These are phyloP conservation scores for Eulithis prunata DNA, from an alignment of 2,888 invertebrate genomes.

Conservation along the genomic window DNA sequence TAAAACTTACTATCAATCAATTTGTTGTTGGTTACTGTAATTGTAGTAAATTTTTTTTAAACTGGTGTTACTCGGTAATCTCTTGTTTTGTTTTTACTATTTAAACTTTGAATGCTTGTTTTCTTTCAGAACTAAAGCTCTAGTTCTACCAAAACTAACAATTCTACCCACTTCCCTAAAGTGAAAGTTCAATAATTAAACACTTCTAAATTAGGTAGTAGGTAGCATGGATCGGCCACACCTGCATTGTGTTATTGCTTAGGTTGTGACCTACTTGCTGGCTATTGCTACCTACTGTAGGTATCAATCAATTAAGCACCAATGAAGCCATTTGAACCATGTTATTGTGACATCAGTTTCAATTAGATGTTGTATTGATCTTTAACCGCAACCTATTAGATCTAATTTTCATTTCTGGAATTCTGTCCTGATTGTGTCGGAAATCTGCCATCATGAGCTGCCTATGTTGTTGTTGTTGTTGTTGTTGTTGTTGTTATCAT, in stretches of 20 bases:
- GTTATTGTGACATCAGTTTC: slow-evolving; percentile 23
- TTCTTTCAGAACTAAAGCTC: no score
- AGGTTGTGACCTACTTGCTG: slow-evolving; percentile 19
- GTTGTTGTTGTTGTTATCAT: not conserved
- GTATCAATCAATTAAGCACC: slow-evolving; percentile 34
- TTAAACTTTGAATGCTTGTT: no score
- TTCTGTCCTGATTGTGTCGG: not conserved
- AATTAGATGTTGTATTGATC: slow-evolving; percentile 35
- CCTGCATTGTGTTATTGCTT: slow-evolving; percentile 6
- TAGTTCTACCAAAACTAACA: no score
- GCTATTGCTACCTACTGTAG: slow-evolving; percentile 10
- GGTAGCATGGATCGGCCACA: not conserved
- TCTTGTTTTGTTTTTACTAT: no score
- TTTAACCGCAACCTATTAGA: slow-evolving; percentile 34
- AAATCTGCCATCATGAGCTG: not conserved
- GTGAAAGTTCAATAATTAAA: not conserved
- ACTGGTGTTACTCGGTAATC: no score
- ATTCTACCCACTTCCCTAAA: no score
- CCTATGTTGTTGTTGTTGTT: not conserved
- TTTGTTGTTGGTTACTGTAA: no score
- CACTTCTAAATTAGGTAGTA: not conserved
- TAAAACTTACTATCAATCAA: no score
- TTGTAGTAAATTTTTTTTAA: no score
- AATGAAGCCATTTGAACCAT: slow-evolving; percentile 31
- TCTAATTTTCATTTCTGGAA: slow-evolving; percentile 13